phyloP scores from a whole-genome alignment of 2,797 vertebrate species.

The Rhabdomys pumilio region DNA sequence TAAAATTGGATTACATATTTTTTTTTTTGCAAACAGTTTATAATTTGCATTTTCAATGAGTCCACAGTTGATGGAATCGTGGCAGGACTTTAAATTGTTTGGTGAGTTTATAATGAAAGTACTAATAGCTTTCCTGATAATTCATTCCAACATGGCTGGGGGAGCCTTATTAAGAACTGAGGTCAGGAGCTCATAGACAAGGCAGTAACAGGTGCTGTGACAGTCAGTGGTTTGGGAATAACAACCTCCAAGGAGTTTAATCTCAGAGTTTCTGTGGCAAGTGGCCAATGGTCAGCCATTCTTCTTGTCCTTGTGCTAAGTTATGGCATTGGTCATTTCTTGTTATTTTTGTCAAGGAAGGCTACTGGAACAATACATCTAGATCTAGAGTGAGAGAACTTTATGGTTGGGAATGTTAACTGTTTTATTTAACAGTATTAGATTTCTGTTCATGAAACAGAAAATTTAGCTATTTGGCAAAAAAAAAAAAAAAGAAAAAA shows the following conservation, averaged over 20 bases:
- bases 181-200: background rate
- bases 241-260: background rate
- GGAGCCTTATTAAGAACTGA: slow-evolving; percentile 8
- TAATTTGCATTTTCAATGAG: slow-evolving; percentile 70
- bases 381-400: background rate
- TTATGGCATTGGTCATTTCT: background rate
- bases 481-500: background rate
- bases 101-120: slow-evolving; percentile 61
- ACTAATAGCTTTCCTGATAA: slow-evolving; percentile 52
- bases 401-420: background rate
- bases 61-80: slow-evolving; percentile 39
- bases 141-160: slow-evolving; percentile 1
- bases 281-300: too few relatives aligned
- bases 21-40: slow-evolving; percentile 67
- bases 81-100: slow-evolving; percentile 69
- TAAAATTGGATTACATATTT: slow-evolving; percentile 68
- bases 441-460: background rate
- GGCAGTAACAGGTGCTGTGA: background rate
- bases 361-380: background rate
- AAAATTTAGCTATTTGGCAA: background rate
- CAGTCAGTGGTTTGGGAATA: background rate
- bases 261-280: background rate
- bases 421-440: slow-evolving; percentile 13
- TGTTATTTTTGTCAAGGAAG: background rate
- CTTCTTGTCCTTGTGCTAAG: background rate